phyloP scores from a whole-genome alignment of 2,797 vertebrate species.

The Pogoniulus pusillus region DNA sequence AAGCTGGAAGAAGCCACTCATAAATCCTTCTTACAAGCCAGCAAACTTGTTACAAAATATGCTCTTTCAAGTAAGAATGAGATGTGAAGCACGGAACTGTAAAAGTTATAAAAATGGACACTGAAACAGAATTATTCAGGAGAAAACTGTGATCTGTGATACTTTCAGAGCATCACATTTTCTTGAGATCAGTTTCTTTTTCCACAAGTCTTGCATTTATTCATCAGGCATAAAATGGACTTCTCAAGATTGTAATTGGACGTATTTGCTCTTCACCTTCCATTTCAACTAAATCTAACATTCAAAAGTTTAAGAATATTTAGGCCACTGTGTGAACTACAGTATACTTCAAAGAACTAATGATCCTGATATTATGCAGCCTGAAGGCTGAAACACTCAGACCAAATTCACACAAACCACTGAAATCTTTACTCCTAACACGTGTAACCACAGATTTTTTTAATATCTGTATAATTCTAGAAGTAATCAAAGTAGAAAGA shows the following conservation, averaged over 20 bases:
- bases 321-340: not conserved
- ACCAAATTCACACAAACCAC: not conserved
- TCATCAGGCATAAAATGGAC: not conserved
- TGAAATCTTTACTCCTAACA: not conserved
- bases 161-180: not conserved
- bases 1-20: not conserved
- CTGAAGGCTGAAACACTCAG: not conserved
- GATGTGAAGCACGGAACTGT: not conserved
- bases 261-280: not conserved
- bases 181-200: not conserved
- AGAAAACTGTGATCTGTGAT: not conserved
- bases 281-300: not conserved
- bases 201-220: not conserved
- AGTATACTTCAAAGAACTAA: not conserved
- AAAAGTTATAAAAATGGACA: not conserved
- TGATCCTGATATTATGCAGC: not conserved
- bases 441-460: not conserved
- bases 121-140: not conserved
- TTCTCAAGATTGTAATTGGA: not conserved
- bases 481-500: not conserved
- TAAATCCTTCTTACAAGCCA: not conserved
- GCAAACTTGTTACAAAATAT: not conserved
- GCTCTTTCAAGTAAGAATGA: not conserved
- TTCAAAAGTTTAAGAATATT: not conserved
- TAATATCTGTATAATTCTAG: not conserved